phyloP scores from a whole-genome alignment of 1,140 invertebrate species.

The Rhopalosiphum maidis region DNA sequence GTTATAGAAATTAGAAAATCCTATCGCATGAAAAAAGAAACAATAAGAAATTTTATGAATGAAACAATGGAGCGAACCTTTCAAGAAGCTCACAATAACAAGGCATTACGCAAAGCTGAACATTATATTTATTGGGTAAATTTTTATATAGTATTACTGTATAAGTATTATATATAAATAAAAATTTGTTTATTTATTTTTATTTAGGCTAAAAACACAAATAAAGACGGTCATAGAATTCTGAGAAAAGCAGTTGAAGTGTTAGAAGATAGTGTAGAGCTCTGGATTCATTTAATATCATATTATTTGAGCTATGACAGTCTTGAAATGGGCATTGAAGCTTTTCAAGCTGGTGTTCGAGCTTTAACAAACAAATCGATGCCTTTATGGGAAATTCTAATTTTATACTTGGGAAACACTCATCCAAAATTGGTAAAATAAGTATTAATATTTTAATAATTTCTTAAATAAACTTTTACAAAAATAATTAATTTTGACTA shows the following conservation, averaged over 20 bases:
- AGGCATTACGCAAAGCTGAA: constrained; percentile 22
- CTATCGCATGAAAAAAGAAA: constrained; percentile 55
- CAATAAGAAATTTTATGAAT: constrained; percentile 49
- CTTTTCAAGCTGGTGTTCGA: constrained; percentile 21
- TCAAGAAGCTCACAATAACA: constrained; percentile 41
- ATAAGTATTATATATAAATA: no score
- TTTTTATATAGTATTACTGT: background rate
- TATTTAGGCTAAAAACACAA: constrained; percentile 40
- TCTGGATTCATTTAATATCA: constrained; percentile 26
- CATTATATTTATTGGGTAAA: constrained; percentile 49
- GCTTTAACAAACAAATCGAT: background rate
- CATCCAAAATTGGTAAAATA: constrained; percentile 43
- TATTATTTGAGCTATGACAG: background rate
- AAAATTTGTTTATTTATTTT: background rate
- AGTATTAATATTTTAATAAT: background rate
- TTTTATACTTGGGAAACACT: constrained; percentile 33
- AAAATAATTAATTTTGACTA: background rate
- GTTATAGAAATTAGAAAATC: constrained; percentile 48
- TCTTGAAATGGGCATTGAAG: constrained; percentile 32
- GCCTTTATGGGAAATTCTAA: constrained; percentile 42
- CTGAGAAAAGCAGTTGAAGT: constrained; percentile 6
- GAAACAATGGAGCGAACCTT: constrained; percentile 46
- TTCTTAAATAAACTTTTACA: background rate
- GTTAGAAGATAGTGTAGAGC: constrained; percentile 20
- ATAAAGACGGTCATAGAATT: background rate